Evolutionary conservation across 2,888 invertebrate species (phyloP).

Genomic region (Nebria brevicollis): DNA sequence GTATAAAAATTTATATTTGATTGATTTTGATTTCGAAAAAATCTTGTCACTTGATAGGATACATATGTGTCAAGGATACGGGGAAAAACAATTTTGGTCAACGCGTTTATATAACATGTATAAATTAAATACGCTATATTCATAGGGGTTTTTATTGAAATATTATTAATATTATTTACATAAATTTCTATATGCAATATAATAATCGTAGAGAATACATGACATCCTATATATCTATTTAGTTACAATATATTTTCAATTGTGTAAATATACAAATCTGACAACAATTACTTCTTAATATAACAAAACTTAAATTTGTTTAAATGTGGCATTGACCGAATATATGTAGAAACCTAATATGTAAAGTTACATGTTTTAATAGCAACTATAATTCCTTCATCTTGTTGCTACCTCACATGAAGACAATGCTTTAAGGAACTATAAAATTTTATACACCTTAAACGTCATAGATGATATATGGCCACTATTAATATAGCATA

Average conservation of each 20-base stretch:
- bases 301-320: background rate
- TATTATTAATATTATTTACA: too few relatives aligned
- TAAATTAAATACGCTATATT: too few relatives aligned
- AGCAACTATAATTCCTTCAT: constrained; percentile 33
- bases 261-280: too few relatives aligned
- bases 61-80: too few relatives aligned
- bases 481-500: constrained; percentile 26
- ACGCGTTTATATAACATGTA: background rate
- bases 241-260: too few relatives aligned
- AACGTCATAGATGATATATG: constrained; percentile 32
- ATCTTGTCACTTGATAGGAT: too few relatives aligned
- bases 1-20: constrained; percentile 30
- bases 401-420: constrained; percentile 29
- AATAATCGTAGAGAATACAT: too few relatives aligned
- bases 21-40: constrained; percentile 10
- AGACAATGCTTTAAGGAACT: constrained; percentile 36
- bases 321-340: background rate
- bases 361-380: constrained; percentile 4
- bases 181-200: too few relatives aligned
- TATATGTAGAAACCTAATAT: background rate
- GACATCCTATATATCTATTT: too few relatives aligned
- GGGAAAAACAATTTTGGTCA: too few relatives aligned
- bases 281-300: background rate
- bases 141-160: too few relatives aligned
- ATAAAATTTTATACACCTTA: constrained; percentile 32